Conservation (phyloP, 2,113 vertebrate genomes). For the Nothocercus julius region DNA sequence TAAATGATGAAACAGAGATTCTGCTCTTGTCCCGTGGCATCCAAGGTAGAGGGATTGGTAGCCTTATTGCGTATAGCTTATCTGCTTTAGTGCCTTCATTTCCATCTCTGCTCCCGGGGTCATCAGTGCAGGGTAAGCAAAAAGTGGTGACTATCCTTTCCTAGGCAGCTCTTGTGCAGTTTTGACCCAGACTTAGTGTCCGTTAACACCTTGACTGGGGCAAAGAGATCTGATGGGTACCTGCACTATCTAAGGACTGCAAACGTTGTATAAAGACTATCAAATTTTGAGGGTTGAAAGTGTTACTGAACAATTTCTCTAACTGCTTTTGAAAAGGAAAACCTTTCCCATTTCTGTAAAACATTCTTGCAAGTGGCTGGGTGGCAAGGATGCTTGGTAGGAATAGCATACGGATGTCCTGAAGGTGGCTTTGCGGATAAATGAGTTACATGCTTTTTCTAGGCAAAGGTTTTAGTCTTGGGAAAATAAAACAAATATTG, state of each 20-base stretch:
- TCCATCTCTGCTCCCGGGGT: background rate
- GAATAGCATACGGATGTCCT: background rate
- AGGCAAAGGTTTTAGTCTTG: background rate
- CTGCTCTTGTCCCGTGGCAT: background rate
- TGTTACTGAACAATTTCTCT: background rate
- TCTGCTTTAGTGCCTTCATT: background rate
- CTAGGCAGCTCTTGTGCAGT: background rate
- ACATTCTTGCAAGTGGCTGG: background rate
- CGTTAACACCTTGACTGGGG: background rate
- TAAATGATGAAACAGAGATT: background rate
- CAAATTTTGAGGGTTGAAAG: background rate
- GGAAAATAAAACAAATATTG: background rate
- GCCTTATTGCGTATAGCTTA: background rate
- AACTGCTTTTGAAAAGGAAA: background rate
- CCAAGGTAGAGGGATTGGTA: background rate
- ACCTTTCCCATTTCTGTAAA: background rate
- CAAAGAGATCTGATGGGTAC: background rate
- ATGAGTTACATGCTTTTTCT: background rate
- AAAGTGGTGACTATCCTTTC: background rate
- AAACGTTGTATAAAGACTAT: background rate
- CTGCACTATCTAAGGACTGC: fast-evolving
- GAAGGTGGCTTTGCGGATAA: background rate
- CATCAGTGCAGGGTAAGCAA: background rate
- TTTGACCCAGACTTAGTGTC: background rate
- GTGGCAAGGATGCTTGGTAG: background rate